Base-by-base conservation (phyloP, 2,113 vertebrate genomes). In the Platanista minor region DNA sequence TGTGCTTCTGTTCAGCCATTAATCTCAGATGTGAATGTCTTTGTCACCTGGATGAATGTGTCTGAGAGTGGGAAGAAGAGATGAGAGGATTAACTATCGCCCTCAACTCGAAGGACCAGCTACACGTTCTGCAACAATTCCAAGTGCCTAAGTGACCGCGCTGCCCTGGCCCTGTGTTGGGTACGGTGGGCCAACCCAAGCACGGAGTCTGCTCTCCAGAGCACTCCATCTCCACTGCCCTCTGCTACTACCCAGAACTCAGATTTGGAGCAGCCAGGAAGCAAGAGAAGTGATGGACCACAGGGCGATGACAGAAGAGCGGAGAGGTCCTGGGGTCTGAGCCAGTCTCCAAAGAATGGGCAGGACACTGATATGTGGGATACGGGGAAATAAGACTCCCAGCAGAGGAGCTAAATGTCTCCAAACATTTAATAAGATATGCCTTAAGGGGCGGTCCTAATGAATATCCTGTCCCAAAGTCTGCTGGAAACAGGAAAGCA, bases 301-400 rank as follows among this genome's bases (percentile, higher is more conserved):
- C 23, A 27, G 41, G 29, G 43, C 59, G 39, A 2, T 27, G 27
- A 21, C 39, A 93, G 67, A 33, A 43, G 17, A 52, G 17, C 23
- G 78, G n/a, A 25, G 25, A 31, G 2, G n/a, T 8, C 8, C 23
- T 4, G 2, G 1, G 33, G 13, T 18, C 31, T 12, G n/a, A 52
- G 49, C 29, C 46, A 52, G 33, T 9, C 29, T 31, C 71, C 43
- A 6, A 82, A 59, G 43, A 8, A 41, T 1, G 27, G 27, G 36
- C 46, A 74, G 64, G 61, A 64, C 9, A 57, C 2, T 46, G n/a
- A 11, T 23, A n/a, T 14, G 7, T 4, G 21, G 41, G 13, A 69
- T 8, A 11, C 25, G 41, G 39, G n/a, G 14, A 72, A 29, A 27
- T 12, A 29, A 23, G 49, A 36, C n/a, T 91, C n/a, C 8, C 39